Conservation (phyloP, 2,888 invertebrate genomes). For the Diabrotica balteata region DNA sequence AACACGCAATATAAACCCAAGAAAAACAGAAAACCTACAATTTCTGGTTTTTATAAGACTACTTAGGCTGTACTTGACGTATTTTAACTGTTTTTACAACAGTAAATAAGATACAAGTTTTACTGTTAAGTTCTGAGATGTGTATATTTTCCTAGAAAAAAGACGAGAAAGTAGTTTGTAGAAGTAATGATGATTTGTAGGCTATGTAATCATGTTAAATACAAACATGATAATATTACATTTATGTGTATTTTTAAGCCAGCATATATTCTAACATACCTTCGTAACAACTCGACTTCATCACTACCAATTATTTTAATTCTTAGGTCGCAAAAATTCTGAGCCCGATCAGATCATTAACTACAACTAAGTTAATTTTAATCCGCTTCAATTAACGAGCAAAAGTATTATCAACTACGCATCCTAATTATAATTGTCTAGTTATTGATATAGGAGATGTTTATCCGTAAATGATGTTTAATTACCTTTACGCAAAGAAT, state of each 20-base stretch:
- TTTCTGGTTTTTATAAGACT: too few species aligned
- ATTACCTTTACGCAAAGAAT: constrained; percentile 23
- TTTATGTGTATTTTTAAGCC: too few species aligned
- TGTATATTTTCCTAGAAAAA: too few species aligned
- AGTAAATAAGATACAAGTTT: too few species aligned
- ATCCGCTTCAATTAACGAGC: constrained; percentile 12
- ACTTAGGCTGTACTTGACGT: too few species aligned
- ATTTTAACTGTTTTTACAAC: too few species aligned
- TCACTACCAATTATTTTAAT: constrained; percentile 9
- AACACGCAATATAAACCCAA: too few species aligned
- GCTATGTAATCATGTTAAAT: too few species aligned
- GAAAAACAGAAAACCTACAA: background rate
- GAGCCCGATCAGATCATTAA: constrained; percentile 14
- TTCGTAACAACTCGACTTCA: constrained; percentile 12
- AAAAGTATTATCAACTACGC: constrained; percentile 11
- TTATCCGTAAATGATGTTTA: constrained; percentile 32
- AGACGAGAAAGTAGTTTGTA: too few species aligned
- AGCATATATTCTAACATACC: constrained; percentile 2
- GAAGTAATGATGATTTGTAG: too few species aligned
- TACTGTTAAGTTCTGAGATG: too few species aligned
- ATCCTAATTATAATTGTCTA: constrained; percentile 21
- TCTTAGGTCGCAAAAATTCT: constrained; percentile 2
- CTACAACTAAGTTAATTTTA: constrained; percentile 16
- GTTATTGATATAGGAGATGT: constrained; percentile 28
- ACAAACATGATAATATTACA: too few species aligned